Conservation (phyloP, 2,113 vertebrate genomes). For the Psammodynastes pulverulentus region DNA sequence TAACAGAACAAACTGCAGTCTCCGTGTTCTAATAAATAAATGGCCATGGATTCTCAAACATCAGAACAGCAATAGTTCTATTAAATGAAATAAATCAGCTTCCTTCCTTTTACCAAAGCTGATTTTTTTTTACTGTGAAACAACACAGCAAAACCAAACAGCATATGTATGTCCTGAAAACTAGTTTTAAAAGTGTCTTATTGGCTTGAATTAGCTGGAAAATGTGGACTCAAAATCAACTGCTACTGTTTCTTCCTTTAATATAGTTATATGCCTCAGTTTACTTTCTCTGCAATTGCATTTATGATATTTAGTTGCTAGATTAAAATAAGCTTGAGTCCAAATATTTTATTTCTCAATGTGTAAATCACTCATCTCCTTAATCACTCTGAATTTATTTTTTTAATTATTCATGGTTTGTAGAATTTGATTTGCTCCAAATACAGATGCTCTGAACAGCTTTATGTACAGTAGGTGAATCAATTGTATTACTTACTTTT, state of each 20-base stretch:
- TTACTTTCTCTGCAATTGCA: background rate
- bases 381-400: background rate
- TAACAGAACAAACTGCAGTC: background rate
- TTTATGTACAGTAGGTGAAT: background rate
- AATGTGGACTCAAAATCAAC: background rate
- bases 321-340: background rate
- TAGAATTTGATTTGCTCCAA: background rate
- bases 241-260: too few species aligned
- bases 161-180: background rate
- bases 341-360: background rate
- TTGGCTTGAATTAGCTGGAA: background rate
- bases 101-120: too few species aligned
- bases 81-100: too few species aligned
- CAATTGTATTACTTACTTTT: background rate
- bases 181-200: background rate
- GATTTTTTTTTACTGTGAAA: too few species aligned
- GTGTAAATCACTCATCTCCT: background rate
- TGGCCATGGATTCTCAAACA: background rate
- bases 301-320: background rate
- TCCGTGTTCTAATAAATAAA: background rate
- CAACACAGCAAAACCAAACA: too few species aligned
- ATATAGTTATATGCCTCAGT: background rate
- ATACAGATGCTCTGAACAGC: background rate
- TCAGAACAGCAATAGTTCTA: too few species aligned
- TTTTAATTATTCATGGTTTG: background rate